Evolutionary conservation across 2,888 invertebrate genomes (phyloP), one percentile per base, ranked within the genome.

Genomic region (Caenorhabditis panamensis): DNA sequence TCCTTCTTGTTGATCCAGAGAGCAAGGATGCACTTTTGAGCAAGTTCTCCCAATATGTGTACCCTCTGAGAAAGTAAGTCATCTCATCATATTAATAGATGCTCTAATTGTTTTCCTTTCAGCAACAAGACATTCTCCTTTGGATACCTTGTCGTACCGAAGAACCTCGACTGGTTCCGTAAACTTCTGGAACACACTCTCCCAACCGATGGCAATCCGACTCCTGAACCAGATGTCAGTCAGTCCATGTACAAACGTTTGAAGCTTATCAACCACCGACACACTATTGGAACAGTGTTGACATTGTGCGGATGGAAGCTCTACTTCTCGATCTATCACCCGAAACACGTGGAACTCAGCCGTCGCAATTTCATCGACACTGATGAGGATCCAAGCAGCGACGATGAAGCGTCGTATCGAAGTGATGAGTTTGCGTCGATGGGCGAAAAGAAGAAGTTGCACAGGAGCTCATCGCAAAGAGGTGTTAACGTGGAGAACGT

Each of bases 261-360:
- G 37, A 87, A 86, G 83, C 84, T 85, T 84, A 96, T 99, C 79
- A 98, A 97, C 93, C 95, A 96, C 24, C 94, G 96, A 88, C 97
- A 98, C 93, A 97, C 97, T 91, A 95, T 97, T 53, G 98, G 98
- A 26, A 96, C 96, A 4, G 97, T 99, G 77, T 93, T 99, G 58
- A 95, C 97, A 1, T 93, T 99, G 83, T 98, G 98, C 92, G 97
- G 98, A 26, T 96, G 96, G 92, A 94, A 97, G 83, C 96, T 96
- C 92, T 97, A 98, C 93, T 98, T 96, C 93, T 97, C 96, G 92
- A 96, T 99, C 93, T 99, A 97, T 93, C 98, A 99, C 93, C 96
- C 96, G 73, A 96, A 96, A 92, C 96, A 96, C 92, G 95, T 79
- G n/a, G 82, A 82, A n/a, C n/a, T 78, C 16, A 84, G 81, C 47